Conservation (phyloP, 23 tunicate species). For the Corella eumyota region DNA sequence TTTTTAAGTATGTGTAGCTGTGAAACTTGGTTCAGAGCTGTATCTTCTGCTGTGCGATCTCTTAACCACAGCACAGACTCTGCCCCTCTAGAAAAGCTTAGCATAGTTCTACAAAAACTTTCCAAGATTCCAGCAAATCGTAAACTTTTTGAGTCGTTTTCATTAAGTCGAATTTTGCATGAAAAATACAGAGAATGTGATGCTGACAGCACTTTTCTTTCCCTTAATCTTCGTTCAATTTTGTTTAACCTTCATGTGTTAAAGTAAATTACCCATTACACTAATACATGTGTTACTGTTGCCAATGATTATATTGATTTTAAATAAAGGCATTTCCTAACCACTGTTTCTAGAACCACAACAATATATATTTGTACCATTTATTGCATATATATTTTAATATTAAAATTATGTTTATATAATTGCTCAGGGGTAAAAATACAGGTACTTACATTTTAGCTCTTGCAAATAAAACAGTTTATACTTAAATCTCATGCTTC, state of each 20-base stretch:
- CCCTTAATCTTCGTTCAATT: conserved; percentile 69
- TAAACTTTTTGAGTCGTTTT: conserved; percentile 49
- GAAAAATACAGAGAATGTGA: conserved; percentile 53
- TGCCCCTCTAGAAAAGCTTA: conserved; percentile 43
- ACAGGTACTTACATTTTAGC: too few species aligned
- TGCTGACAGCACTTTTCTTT: conserved; percentile 51
- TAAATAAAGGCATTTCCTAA: too few species aligned
- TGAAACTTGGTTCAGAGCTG: conserved; percentile 68
- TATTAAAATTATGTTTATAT: too few species aligned
- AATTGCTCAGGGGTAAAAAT: too few species aligned
- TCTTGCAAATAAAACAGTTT: too few species aligned
- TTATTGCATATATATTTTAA: too few species aligned
- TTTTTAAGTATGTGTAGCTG: conserved; percentile 57
- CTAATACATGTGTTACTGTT: too few species aligned
- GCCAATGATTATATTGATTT: too few species aligned
- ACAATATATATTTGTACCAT: too few species aligned
- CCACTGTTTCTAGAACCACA: too few species aligned
- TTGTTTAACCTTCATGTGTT: conserved; percentile 61
- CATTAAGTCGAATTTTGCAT: conserved; percentile 45
- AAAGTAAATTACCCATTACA: too few species aligned
- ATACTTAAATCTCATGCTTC: too few species aligned
- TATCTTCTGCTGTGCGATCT: conserved; percentile 41
- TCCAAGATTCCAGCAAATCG: conserved; percentile 51
- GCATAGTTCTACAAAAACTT: conserved; percentile 70
- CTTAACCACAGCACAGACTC: conserved; percentile 9